A percentile compares a stretch with the other conserved stretches of the same genome.
Conservation (phyloP, 2,113 vertebrate genomes). For the Gallinago paraguaiae region DNA sequence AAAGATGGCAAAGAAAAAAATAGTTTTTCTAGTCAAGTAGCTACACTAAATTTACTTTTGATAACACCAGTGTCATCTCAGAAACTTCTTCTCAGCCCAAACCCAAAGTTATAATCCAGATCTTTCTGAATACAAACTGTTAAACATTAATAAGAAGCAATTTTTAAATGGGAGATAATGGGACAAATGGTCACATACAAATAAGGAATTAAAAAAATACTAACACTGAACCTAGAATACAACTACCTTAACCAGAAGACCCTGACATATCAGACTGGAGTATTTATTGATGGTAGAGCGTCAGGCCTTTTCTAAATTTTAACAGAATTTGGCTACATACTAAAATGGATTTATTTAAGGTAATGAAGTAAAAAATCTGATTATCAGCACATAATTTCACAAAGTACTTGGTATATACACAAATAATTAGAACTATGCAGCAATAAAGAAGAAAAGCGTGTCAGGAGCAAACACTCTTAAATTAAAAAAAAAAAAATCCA, state of each 20-base stretch:
- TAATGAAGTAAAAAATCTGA: background rate
- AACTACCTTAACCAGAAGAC: background rate
- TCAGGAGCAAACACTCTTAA: background rate
- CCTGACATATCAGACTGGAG: background rate
- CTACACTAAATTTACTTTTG: background rate
- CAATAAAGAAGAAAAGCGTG: background rate
- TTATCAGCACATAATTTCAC: background rate
- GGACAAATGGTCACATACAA: background rate
- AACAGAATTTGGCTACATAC: background rate
- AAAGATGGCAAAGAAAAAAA: conserved; percentile 74
- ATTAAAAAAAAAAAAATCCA: background rate
- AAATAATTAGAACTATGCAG: background rate
- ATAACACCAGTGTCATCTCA: background rate
- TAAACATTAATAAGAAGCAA: background rate
- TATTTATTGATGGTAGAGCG: background rate
- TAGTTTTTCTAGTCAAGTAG: background rate
- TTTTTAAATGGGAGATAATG: background rate
- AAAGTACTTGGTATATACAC: background rate
- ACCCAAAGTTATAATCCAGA: background rate
- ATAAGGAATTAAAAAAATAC: background rate
- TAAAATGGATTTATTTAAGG: background rate
- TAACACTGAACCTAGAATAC: background rate
- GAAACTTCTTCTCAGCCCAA: background rate
- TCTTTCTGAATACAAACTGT: background rate
- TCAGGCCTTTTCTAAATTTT: background rate